phyloP scores from a whole-genome alignment of 2,113 vertebrate species.

The Zootoca vivipara region DNA sequence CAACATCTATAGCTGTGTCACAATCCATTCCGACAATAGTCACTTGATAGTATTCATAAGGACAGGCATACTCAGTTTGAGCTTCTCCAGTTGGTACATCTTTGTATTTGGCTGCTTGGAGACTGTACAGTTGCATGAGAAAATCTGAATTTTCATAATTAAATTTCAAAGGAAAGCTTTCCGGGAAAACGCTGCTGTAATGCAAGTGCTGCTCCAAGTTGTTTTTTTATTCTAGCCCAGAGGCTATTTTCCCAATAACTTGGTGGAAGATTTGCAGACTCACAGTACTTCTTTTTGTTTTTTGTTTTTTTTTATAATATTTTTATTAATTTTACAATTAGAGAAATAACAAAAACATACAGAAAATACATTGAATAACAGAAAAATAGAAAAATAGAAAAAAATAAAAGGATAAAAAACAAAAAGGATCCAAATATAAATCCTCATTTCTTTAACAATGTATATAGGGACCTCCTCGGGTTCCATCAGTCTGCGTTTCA shows the following conservation, averaged over 20 bases:
- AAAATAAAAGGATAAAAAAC: too few relatives aligned
- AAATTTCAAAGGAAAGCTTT: slow-evolving; percentile 85
- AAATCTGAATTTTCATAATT: slow-evolving; percentile 71
- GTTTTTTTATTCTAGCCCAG: slow-evolving; percentile 76
- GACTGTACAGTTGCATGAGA: slow-evolving; percentile 81
- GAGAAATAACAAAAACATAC: too few relatives aligned
- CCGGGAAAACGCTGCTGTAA: slow-evolving; percentile 75
- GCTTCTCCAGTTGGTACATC: slow-evolving; percentile 43
- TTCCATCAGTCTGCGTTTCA: too few relatives aligned
- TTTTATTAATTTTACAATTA: too few relatives aligned
- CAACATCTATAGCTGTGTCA: slow-evolving; percentile 81
- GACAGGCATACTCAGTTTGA: slow-evolving; percentile 62
- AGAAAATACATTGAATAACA: too few relatives aligned
- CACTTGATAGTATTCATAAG: slow-evolving; percentile 82
- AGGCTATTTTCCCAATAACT: slow-evolving; percentile 82
- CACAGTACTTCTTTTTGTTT: too few relatives aligned
- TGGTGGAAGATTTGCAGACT: slow-evolving; percentile 38
- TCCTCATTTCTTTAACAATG: too few relatives aligned
- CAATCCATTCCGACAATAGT: slow-evolving; percentile 89
- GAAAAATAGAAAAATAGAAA: too few relatives aligned
- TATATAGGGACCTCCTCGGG: too few relatives aligned
- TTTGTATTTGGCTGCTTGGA: slow-evolving; percentile 77
- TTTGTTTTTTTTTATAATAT: too few relatives aligned
- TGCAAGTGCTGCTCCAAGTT: slow-evolving; percentile 75
- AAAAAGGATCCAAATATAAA: too few relatives aligned